phyloP scores from a whole-genome alignment of 2,888 invertebrate genomes.

The Macropis europaea region DNA sequence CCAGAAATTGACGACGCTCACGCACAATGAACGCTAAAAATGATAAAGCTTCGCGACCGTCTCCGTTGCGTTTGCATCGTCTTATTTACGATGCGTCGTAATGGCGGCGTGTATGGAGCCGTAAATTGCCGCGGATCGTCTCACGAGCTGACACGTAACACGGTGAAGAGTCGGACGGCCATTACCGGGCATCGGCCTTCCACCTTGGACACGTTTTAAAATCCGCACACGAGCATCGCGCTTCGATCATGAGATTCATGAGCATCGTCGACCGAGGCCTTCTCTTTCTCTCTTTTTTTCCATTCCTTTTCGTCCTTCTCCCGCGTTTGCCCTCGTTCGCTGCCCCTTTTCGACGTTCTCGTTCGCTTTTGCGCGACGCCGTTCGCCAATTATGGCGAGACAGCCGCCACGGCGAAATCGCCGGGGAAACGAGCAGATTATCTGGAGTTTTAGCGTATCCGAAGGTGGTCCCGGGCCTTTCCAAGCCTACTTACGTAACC shows the following conservation, averaged over 20 bases:
- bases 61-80: conserved; percentile 39
- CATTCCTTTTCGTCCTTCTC: neutral
- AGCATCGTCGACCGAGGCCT: conserved; percentile 45
- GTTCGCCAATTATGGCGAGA: conserved; percentile 56
- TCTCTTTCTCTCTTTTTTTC: neutral
- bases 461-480: conserved; percentile 24
- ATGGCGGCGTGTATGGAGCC: conserved; percentile 64
- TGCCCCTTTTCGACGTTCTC: conserved; percentile 30
- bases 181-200: conserved; percentile 59
- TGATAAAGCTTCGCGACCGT: conserved; percentile 9
- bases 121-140: conserved; percentile 68
- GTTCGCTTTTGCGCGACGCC: conserved; percentile 23
- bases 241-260: conserved; percentile 74
- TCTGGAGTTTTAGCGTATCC: conserved; percentile 33
- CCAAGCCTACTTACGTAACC: conserved; percentile 10
- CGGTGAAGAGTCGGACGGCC: conserved; percentile 53
- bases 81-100: conserved; percentile 62
- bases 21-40: conserved; percentile 33
- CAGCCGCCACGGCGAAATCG: conserved; percentile 39
- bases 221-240: conserved; percentile 57
- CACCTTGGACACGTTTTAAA: conserved; percentile 63
- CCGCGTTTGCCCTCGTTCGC: conserved; percentile 13
- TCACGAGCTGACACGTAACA: conserved; percentile 64
- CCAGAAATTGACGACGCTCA: conserved; percentile 40
- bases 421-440: conserved; percentile 32